phyloP scores from a whole-genome alignment of 2,113 vertebrate species.

The Chelonoidis abingdonii region DNA sequence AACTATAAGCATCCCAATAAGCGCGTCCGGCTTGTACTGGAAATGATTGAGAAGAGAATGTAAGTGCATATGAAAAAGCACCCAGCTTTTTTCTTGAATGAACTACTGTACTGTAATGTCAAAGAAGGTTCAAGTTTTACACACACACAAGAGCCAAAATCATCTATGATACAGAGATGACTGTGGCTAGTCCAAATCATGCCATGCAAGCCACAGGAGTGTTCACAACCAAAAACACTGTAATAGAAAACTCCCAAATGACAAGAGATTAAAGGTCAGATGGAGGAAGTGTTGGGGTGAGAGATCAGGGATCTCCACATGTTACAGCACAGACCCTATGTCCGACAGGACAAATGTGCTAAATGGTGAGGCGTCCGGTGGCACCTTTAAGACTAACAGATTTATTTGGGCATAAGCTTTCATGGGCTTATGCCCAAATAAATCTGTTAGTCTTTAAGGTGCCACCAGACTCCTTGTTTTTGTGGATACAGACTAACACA shows the following conservation, averaged over 20 bases:
- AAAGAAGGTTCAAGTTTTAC: neutral
- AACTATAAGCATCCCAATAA: neutral
- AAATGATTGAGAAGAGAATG: neutral
- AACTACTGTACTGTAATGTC: neutral
- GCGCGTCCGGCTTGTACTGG: neutral
- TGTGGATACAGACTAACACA: no score
- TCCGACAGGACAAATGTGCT: neutral
- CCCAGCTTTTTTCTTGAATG: neutral
- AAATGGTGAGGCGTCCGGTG: neutral
- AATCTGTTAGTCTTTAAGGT: no score
- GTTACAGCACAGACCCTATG: neutral
- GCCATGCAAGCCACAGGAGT: neutral
- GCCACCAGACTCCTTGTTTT: no score
- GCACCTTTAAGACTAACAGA: no score
- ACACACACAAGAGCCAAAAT: rapidly evolving
- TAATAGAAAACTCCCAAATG: neutral
- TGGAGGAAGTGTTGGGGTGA: neutral
- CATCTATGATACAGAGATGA: rapidly evolving
- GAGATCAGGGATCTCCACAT: neutral
- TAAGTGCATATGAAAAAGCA: neutral
- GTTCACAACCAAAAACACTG: neutral
- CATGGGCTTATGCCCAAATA: no score
- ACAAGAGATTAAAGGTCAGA: no score
- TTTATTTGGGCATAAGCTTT: no score
- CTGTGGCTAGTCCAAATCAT: neutral